Conservation (phyloP, 1,140 invertebrate species). For the Apis dorsata region DNA sequence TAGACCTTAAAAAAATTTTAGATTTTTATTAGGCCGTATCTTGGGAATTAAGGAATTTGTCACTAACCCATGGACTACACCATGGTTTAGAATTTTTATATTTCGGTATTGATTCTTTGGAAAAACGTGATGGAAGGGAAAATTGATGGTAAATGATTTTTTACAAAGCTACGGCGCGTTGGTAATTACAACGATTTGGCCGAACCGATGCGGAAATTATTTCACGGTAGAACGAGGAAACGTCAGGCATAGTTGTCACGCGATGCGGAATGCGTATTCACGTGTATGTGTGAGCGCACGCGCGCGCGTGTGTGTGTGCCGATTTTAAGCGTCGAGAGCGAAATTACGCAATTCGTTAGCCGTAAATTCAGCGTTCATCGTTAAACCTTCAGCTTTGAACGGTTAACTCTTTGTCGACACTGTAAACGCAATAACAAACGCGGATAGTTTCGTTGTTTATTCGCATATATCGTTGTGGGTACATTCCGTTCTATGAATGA, state of each 20-base stretch:
- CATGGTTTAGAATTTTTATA: too few relatives aligned
- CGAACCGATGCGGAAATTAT: slow-evolving; percentile 41
- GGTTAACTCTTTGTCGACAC: slow-evolving; percentile 3
- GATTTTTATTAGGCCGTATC: too few relatives aligned
- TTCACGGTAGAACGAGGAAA: slow-evolving; percentile 21
- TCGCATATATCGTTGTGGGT: background rate
- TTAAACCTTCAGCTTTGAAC: background rate
- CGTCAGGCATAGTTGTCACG: slow-evolving; percentile 38
- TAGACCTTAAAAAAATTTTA: too few relatives aligned
- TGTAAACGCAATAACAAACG: slow-evolving; percentile 18
- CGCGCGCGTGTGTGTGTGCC: background rate
- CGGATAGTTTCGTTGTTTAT: background rate
- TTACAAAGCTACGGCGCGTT: background rate
- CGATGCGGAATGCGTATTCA: background rate
- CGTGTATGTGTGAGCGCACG: background rate
- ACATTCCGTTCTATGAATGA: background rate
- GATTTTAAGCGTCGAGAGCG: slow-evolving; percentile 14
- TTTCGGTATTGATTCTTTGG: background rate
- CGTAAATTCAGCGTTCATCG: slow-evolving; percentile 13
- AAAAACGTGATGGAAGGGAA: background rate
- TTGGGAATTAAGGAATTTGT: too few relatives aligned
- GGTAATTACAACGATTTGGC: slow-evolving; percentile 38
- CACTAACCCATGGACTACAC: too few relatives aligned
- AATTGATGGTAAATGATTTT: background rate
- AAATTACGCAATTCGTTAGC: slow-evolving; percentile 26